phyloP scores from a whole-genome alignment of 1,140 invertebrate species.

The Aphaenogaster ashmeadi region DNA sequence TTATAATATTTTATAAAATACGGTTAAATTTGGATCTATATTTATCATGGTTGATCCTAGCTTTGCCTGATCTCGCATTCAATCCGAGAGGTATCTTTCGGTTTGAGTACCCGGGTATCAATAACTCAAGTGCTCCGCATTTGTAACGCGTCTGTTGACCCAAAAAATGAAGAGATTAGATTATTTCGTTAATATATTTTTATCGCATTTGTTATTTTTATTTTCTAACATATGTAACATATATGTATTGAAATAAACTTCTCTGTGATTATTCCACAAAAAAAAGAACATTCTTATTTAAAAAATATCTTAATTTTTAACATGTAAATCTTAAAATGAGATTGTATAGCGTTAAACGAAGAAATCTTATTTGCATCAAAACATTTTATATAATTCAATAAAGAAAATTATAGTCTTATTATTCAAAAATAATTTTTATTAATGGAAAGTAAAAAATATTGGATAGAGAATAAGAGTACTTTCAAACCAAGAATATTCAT shows the following conservation, averaged over 20 bases:
- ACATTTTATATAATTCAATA: too few species aligned
- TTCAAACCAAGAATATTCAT: too few species aligned
- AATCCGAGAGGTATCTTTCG: constrained; percentile 13
- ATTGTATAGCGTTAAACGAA: too few species aligned
- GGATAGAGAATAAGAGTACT: too few species aligned
- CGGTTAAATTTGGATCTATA: not conserved
- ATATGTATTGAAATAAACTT: not conserved
- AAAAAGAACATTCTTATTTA: too few species aligned
- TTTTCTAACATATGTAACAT: not conserved
- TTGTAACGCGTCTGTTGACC: constrained; percentile 39
- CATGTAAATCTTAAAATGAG: too few species aligned
- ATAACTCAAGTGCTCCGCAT: constrained; percentile 35
- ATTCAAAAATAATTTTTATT: too few species aligned
- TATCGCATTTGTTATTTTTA: not conserved
- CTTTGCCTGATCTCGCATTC: not conserved
- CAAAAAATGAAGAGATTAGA: constrained; percentile 41
- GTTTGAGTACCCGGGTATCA: not conserved
- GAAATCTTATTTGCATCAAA: too few species aligned
- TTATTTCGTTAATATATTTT: not conserved
- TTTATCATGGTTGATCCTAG: constrained; percentile 1
- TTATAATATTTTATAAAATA: not conserved
- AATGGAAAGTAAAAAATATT: too few species aligned
- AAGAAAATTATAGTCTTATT: too few species aligned
- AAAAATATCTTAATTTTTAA: too few species aligned
- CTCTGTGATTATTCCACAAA: not conserved